phyloP scores from a whole-genome alignment of 2,113 vertebrate genomes.

The Erythrocercus mccallii region DNA sequence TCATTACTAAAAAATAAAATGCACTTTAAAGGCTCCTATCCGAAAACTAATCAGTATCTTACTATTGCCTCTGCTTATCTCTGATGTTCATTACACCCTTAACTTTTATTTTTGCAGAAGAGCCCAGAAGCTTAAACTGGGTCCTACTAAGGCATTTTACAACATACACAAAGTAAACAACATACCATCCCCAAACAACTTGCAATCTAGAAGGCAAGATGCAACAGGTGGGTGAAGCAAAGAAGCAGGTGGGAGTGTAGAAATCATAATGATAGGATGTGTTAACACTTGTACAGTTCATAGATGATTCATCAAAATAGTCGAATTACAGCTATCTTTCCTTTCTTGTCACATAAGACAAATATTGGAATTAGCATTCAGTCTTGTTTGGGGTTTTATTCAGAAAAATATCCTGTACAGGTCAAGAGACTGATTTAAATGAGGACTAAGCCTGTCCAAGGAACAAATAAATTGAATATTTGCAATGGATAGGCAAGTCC shows the following conservation, averaged over 20 bases:
- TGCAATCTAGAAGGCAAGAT: constrained; percentile 51
- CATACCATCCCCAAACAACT: background rate
- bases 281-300: constrained; percentile 44
- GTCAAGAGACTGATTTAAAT: background rate
- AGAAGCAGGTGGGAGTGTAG: constrained; percentile 37
- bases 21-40: background rate
- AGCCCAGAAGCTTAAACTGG: background rate
- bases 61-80: constrained; percentile 17
- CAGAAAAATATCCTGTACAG: background rate
- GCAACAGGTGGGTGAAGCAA: constrained; percentile 54
- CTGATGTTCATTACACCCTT: background rate
- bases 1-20: constrained; percentile 38
- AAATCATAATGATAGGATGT: constrained; percentile 39
- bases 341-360: background rate
- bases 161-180: constrained; percentile 16
- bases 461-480: background rate
- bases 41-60: background rate
- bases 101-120: background rate
- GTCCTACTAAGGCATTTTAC: background rate
- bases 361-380: background rate
- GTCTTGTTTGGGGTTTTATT: background rate
- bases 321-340: background rate
- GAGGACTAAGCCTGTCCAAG: background rate
- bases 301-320: constrained; percentile 44
- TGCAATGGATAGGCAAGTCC: background rate